phyloP scores from a whole-genome alignment of 2,797 vertebrate genomes.

The Onychomys leucogaster region DNA sequence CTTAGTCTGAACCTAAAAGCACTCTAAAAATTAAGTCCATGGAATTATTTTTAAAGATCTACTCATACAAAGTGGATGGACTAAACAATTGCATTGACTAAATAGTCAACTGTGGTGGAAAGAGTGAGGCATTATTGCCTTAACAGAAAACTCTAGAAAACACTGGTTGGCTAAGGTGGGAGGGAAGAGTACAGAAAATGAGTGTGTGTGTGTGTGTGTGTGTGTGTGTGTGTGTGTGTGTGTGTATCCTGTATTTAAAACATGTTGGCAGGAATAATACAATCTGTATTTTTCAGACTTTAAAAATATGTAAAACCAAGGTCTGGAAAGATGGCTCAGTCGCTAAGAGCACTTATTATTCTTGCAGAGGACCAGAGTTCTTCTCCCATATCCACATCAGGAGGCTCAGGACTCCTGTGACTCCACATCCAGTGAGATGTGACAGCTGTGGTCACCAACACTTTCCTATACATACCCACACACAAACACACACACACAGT shows the following conservation, averaged over 20 bases:
- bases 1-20: slow-evolving; percentile 1
- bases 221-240: no score
- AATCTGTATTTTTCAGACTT: neutral
- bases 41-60: neutral
- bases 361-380: neutral
- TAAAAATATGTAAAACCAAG: neutral
- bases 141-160: neutral
- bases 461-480: neutral
- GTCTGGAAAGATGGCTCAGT: neutral
- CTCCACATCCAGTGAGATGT: neutral
- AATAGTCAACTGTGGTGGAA: neutral
- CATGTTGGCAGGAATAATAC: neutral
- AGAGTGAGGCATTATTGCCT: neutral
- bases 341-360: neutral
- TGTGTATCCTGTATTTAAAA: neutral
- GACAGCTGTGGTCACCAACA: neutral
- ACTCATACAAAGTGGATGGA: neutral
- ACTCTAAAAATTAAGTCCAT: neutral
- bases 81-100: neutral
- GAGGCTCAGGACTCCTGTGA: neutral
- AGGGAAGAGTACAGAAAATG: neutral
- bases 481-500: neutral
- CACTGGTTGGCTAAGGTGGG: neutral
- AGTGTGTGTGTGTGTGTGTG: no score
- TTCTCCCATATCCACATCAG: neutral